A percentile compares a stretch with the other conserved stretches of the same genome.
Evolutionary conservation across 2,797 vertebrate species (phyloP).

Genomic region (Ctenochaetus hawaiiensis): DNA sequence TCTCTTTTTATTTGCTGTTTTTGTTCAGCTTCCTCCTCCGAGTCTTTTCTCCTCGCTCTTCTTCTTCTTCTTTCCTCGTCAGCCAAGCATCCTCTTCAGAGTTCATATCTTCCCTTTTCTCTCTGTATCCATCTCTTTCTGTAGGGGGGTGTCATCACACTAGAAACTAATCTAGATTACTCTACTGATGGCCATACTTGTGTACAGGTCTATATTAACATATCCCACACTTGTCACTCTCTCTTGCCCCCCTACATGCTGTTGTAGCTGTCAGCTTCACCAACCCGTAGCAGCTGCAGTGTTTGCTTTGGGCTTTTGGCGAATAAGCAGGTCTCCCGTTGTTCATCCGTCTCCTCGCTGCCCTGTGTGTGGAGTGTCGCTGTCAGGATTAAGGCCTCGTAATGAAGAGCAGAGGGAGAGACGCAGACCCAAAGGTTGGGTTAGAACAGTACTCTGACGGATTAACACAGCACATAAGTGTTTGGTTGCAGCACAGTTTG

Average conservation of each 20-base stretch:
- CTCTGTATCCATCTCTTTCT: slow-evolving; percentile 21
- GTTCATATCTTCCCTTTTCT: slow-evolving; percentile 5
- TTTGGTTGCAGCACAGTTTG: slow-evolving; percentile 53
- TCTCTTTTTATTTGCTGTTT: slow-evolving; percentile 36
- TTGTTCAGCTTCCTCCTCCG: slow-evolving; percentile 58
- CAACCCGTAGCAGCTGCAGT: slow-evolving; percentile 51
- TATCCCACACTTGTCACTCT: slow-evolving; percentile 18
- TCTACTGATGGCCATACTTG: slow-evolving; percentile 31
- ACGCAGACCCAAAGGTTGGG: slow-evolving; percentile 44
- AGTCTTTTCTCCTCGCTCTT: slow-evolving; percentile 32
- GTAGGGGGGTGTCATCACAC: slow-evolving; percentile 18
- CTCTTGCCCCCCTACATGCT: slow-evolving; percentile 16
- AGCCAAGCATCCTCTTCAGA: slow-evolving; percentile 56
- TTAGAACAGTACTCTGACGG: slow-evolving; percentile 49
- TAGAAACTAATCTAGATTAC: slow-evolving; percentile 44
- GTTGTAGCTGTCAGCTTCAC: slow-evolving; percentile 61
- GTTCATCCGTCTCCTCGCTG: slow-evolving; percentile 40
- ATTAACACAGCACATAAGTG: slow-evolving; percentile 72
- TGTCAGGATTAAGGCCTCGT: slow-evolving; percentile 77
- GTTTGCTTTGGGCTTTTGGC: slow-evolving; percentile 66
- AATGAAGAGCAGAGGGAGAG: slow-evolving; percentile 77
- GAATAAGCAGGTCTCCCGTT: slow-evolving; percentile 65
- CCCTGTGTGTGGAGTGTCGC: slow-evolving; percentile 56
- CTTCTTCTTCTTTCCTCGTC: slow-evolving; percentile 27
- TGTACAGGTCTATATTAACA: slow-evolving; percentile 18